Percentiles rank a stretch among this genome's conserved stretches.
phyloP scores from a whole-genome alignment of 1,140 invertebrate genomes.

The Lucilia sericata region DNA sequence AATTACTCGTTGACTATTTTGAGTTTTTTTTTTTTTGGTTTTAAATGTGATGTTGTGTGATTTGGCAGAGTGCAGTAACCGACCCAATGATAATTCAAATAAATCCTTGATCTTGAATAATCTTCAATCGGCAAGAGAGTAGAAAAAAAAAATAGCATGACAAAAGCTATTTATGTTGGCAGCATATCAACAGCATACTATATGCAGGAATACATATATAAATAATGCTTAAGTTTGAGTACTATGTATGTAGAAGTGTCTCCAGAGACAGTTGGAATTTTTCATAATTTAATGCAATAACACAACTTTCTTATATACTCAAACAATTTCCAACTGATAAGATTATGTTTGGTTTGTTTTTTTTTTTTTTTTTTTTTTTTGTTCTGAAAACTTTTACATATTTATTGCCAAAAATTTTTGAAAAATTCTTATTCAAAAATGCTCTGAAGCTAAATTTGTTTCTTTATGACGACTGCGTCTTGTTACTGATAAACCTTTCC shows the following conservation, averaged over 20 bases:
- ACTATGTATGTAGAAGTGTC: neutral
- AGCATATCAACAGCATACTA: neutral
- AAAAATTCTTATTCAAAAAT: neutral
- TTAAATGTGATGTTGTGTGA: neutral
- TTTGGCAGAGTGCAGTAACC: conserved; percentile 35
- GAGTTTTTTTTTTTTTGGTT: conserved; percentile 30
- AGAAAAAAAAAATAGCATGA: neutral
- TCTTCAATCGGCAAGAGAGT: neutral
- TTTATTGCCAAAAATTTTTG: neutral
- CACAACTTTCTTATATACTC: too few relatives aligned
- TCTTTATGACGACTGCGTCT: neutral
- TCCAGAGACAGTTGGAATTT: too few relatives aligned
- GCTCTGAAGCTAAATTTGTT: neutral
- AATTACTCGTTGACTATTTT: conserved; percentile 45
- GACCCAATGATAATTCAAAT: conserved; percentile 38
- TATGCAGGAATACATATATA: neutral
- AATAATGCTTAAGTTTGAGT: neutral
- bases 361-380: too few relatives aligned
- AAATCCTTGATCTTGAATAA: conserved; percentile 45
- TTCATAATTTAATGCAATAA: neutral
- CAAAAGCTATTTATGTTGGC: conserved; percentile 1
- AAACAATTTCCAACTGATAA: conserved; percentile 28
- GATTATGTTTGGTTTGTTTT: neutral
- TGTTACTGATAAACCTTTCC: conserved; percentile 12
- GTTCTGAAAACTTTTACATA: conserved; percentile 31